Evolutionary conservation across 2,113 vertebrate species (phyloP).

Genomic region (Aphelocoma coerulescens): DNA sequence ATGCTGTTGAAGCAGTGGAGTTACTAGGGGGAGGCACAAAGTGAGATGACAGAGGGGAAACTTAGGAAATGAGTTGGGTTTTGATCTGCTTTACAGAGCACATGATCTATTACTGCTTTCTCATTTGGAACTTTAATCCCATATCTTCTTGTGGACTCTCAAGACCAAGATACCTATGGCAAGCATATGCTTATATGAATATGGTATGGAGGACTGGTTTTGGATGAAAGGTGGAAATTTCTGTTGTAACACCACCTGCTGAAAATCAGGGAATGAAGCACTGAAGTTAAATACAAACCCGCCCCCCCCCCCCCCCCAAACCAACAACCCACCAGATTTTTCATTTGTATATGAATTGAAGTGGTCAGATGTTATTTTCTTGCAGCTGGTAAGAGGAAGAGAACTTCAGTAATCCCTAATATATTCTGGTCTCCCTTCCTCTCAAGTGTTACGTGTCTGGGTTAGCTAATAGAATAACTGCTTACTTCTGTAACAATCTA

Average conservation of each 20-base stretch:
- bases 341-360: not conserved
- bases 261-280: not conserved
- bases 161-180: not conserved
- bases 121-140: not conserved
- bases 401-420: not conserved
- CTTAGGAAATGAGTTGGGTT: not conserved
- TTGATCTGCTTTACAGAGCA: not conserved
- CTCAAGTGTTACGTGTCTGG: not conserved
- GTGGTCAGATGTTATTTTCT: not conserved
- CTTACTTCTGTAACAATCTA: not conserved
- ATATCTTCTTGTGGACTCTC: not conserved
- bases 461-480: not conserved
- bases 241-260: not conserved
- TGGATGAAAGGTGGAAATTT: not conserved
- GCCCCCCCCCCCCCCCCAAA: not conserved
- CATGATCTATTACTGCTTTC: not conserved
- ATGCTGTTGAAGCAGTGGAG: not conserved
- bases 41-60: not conserved
- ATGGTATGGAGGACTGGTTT: not conserved
- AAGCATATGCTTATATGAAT: not conserved
- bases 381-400: not conserved
- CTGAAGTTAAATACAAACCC: not conserved
- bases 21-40: not conserved
- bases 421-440: not conserved
- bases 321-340: not conserved